Conservation (phyloP, 2,113 vertebrate species). For the Hippoglossus stenolepis region DNA sequence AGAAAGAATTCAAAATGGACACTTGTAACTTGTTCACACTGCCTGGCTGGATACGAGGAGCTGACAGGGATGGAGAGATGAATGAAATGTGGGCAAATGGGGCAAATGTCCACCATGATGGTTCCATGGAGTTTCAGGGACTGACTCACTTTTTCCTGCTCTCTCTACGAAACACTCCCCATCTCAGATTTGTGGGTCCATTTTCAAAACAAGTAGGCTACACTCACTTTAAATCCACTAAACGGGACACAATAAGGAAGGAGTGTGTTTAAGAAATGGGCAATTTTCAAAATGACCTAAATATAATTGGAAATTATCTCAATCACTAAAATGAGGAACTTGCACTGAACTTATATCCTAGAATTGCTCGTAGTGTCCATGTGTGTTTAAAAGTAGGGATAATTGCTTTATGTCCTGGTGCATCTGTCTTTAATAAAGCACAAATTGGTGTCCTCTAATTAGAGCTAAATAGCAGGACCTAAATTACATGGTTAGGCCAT, state of each 20-base stretch:
- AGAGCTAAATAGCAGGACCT: background rate
- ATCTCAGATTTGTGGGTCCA: background rate
- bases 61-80: background rate
- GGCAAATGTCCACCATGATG: background rate
- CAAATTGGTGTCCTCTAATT: background rate
- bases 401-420: background rate
- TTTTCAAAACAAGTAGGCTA: background rate
- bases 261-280: background rate
- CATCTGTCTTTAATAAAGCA: background rate
- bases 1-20: conserved; percentile 77
- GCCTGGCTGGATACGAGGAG: background rate
- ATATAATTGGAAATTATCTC: too few species aligned
- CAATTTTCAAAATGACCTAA: background rate
- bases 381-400: background rate
- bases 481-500: background rate
- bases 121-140: background rate
- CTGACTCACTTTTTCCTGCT: background rate
- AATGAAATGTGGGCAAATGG: too few species aligned
- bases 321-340: too few species aligned
- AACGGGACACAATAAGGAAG: background rate
- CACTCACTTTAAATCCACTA: background rate
- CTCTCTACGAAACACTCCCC: background rate
- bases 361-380: background rate
- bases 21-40: conserved; percentile 31
- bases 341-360: too few species aligned